A percentile compares a stretch with the other conserved stretches of the same genome.
These are phyloP conservation scores for Tridacna gigas DNA, from an alignment of 2,888 invertebrate species.

Conservation along the genomic window DNA sequence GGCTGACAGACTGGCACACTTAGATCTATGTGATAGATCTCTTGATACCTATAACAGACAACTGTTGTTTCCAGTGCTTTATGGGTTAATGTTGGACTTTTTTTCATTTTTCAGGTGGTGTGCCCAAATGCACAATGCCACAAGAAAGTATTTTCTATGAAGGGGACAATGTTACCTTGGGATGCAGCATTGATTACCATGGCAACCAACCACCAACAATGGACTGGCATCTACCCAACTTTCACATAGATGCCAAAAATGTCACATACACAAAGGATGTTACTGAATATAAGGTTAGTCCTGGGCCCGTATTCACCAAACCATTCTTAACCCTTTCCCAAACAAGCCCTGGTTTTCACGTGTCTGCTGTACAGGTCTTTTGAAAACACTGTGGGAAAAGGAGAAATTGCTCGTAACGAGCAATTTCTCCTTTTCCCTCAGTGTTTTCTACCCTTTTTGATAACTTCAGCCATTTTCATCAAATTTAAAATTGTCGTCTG, in stretches of 20 bases:
- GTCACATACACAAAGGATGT: slow-evolving; percentile 31
- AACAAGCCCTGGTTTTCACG: too few relatives aligned
- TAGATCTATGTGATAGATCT: too few relatives aligned
- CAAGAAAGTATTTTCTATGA: slow-evolving; percentile 57
- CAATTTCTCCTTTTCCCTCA: slow-evolving; percentile 2
- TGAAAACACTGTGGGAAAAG: slow-evolving; percentile 12
- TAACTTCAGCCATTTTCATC: too few relatives aligned
- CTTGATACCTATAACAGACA: too few relatives aligned
- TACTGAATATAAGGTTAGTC: slow-evolving; percentile 39
- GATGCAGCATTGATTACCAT: slow-evolving; percentile 71
- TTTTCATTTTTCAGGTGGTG: slow-evolving; percentile 37
- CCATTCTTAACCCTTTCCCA: not conserved
- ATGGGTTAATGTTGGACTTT: too few relatives aligned
- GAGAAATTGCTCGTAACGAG: slow-evolving; percentile 1
- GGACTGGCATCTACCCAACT: slow-evolving; percentile 64
- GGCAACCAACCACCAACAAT: slow-evolving; percentile 72
- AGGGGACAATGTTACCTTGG: slow-evolving; percentile 70
- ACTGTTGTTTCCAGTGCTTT: too few relatives aligned
- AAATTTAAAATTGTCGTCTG: too few relatives aligned
- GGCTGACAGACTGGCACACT: too few relatives aligned
- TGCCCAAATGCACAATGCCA: slow-evolving; percentile 51
- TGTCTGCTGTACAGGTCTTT: not conserved
- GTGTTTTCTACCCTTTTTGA: too few relatives aligned
- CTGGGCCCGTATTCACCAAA: not conserved
- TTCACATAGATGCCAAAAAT: slow-evolving; percentile 43